Evolutionary conservation across 2,797 vertebrate species (phyloP).

Genomic region (Melanotaenia nigrans): DNA sequence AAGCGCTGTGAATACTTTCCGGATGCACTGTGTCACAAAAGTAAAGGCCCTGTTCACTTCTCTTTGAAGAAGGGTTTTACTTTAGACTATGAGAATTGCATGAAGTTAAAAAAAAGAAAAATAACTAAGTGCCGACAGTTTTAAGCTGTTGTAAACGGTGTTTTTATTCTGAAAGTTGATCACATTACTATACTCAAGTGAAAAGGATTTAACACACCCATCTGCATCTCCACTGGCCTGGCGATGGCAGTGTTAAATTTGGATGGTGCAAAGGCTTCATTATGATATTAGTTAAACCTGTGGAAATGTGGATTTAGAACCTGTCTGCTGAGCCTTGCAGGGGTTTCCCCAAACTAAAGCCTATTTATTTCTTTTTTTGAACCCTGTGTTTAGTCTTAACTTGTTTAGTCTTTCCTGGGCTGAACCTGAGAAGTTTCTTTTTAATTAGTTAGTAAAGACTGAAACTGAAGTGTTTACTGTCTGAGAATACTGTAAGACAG

Average conservation of each 20-base stretch:
- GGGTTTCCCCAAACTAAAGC: no score
- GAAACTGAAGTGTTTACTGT: no score
- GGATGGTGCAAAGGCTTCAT: neutral
- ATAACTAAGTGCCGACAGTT: neutral
- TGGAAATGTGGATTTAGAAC: neutral
- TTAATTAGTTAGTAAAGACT: neutral
- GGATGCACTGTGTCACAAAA: no score
- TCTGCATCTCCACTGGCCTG: neutral
- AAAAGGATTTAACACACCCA: neutral
- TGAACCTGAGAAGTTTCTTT: neutral
- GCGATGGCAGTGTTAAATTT: neutral
- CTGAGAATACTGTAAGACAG: no score
- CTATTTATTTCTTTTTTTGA: neutral
- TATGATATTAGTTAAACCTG: neutral
- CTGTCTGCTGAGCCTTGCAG: neutral
- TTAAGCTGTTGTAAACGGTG: neutral
- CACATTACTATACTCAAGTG: neutral
- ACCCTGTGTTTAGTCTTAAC: no score
- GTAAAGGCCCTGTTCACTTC: neutral
- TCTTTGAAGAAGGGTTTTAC: neutral
- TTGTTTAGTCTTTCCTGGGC: no score
- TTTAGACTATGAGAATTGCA: neutral
- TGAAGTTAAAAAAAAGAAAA: neutral
- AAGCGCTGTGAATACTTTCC: no score
- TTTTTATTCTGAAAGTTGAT: neutral